A percentile compares a stretch with the other conserved stretches of the same genome.
These are phyloP conservation scores for Hydrolagus affinis DNA, from an alignment of 2,113 vertebrate genomes.

Conservation along the genomic window DNA sequence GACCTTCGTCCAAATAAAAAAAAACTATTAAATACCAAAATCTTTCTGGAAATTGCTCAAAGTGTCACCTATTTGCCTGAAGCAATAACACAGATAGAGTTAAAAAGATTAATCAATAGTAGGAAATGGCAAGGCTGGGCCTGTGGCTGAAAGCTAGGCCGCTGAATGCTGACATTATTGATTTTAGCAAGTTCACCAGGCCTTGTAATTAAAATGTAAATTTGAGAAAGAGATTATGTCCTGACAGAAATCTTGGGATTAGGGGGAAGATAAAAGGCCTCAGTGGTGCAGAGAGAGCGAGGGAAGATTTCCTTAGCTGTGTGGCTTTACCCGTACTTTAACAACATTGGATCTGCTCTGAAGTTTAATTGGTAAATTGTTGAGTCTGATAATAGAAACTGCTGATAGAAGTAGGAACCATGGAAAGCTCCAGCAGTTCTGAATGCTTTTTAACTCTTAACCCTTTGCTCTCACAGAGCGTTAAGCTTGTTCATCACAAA, in stretches of 20 bases:
- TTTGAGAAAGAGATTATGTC: constrained; percentile 96
- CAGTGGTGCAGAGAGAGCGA: constrained; percentile 57
- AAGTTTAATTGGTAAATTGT: constrained; percentile 48
- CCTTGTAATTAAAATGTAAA: constrained; percentile 99
- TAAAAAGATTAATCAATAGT: constrained; percentile 72
- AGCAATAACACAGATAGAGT: constrained; percentile 60
- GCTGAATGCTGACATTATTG: constrained; percentile 76
- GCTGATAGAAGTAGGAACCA: constrained; percentile 31
- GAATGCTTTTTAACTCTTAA: constrained; percentile 16
- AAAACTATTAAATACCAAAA: constrained; percentile 43
- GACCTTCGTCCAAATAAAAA: not conserved
- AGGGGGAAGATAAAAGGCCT: constrained; percentile 79
- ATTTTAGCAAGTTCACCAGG: constrained; percentile 89
- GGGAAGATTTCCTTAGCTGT: constrained; percentile 48
- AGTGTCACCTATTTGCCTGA: constrained; percentile 68
- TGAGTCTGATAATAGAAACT: constrained; percentile 29
- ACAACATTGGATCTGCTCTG: constrained; percentile 41
- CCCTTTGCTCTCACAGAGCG: not conserved
- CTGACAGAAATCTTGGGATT: constrained; percentile 90
- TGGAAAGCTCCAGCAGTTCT: not conserved
- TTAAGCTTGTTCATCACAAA: not conserved
- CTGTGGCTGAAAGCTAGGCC: constrained; percentile 54
- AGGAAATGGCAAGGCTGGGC: constrained; percentile 69
- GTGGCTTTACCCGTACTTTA: constrained; percentile 51
- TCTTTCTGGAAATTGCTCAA: constrained; percentile 60